Percentiles rank a stretch among this genome's conserved stretches.
Conservation (phyloP, 2,888 invertebrate species). For the Antheraea yamamai region DNA sequence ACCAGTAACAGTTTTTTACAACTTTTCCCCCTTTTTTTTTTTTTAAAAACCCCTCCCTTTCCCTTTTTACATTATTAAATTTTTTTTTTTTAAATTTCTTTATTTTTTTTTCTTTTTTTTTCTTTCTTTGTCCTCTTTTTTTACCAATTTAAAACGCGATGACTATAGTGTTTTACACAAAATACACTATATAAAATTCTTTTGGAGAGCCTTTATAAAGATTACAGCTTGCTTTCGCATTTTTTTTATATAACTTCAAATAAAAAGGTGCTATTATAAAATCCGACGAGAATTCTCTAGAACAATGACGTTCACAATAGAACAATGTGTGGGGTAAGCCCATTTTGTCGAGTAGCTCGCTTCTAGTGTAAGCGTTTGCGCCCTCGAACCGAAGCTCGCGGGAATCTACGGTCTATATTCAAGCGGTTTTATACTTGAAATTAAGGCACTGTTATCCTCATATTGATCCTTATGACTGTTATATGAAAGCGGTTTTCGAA, state of each 20-base stretch:
- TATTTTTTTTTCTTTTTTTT: no score
- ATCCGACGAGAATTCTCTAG: conserved; percentile 38
- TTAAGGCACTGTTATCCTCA: neutral
- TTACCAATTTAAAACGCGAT: neutral
- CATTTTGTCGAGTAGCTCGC: conserved; percentile 46
- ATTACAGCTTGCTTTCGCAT: neutral
- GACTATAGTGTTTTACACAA: neutral
- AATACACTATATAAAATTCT: neutral
- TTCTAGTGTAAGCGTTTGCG: conserved; percentile 43
- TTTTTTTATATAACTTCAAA: conserved; percentile 26
- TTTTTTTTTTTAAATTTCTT: no score
- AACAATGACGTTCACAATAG: conserved; percentile 51
- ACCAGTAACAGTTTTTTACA: no score
- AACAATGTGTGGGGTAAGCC: conserved; percentile 46
- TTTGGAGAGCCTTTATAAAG: neutral
- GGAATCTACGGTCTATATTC: conserved; percentile 20
- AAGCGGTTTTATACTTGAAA: neutral
- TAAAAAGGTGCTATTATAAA: conserved; percentile 36
- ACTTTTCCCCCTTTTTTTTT: no score
- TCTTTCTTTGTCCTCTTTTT: no score
- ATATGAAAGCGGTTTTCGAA: neutral
- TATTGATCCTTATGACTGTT: neutral
- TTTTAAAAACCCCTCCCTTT: no score
- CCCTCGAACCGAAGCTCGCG: conserved; percentile 32
- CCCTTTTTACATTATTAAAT: no score